Evolutionary conservation across 2,113 vertebrate genomes (phyloP).

Genomic region (Prunella himalayana): DNA sequence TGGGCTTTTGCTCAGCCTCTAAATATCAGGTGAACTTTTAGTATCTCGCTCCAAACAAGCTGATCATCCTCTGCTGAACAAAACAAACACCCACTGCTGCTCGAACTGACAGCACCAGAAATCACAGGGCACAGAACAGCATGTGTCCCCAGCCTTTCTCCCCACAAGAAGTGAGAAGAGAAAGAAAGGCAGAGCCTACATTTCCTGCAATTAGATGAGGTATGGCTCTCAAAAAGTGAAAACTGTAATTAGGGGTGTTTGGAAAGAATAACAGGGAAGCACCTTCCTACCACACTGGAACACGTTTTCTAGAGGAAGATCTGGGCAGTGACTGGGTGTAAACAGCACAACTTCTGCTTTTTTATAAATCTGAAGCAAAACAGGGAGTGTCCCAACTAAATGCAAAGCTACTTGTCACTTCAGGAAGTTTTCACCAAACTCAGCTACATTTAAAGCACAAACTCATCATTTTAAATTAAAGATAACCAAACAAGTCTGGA

Average conservation of each 20-base stretch:
- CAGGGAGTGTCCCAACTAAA: neutral
- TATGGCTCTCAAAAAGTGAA: constrained; percentile 6
- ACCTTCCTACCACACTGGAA: neutral
- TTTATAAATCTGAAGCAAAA: neutral
- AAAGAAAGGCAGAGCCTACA: neutral
- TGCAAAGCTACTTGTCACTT: neutral
- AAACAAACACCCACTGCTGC: constrained; percentile 29
- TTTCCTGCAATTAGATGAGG: constrained; percentile 48
- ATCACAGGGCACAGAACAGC: neutral
- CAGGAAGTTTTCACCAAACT: neutral
- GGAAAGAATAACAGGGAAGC: neutral
- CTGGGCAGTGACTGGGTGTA: neutral
- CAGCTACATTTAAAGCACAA: neutral
- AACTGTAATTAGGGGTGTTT: constrained; percentile 46
- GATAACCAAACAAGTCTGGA: neutral
- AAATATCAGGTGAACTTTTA: neutral
- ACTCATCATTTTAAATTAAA: neutral
- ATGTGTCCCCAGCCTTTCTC: neutral
- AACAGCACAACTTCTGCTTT: neutral
- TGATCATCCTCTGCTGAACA: constrained; percentile 4
- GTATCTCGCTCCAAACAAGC: neutral
- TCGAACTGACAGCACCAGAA: neutral
- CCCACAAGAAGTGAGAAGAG: neutral
- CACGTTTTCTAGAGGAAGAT: neutral
- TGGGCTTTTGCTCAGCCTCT: neutral